phyloP scores from a whole-genome alignment of 1,140 invertebrate species.

The Mylabris phalerata region DNA sequence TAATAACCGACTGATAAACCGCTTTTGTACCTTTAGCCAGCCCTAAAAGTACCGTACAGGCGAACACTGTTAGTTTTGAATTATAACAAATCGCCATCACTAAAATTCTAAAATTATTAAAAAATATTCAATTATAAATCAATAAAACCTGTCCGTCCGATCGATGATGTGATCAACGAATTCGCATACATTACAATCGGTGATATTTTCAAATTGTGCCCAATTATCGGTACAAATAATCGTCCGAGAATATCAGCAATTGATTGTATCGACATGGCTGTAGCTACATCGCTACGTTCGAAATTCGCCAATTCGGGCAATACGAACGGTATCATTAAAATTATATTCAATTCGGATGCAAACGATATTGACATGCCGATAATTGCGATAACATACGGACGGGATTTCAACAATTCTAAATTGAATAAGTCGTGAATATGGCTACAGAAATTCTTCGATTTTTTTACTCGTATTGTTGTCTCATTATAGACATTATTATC shows the following conservation, averaged over 20 bases:
- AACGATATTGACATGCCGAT: conserved; percentile 44
- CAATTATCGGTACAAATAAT: conserved; percentile 38
- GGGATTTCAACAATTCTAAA: conserved; percentile 42
- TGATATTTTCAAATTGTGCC: conserved; percentile 33
- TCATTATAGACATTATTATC: conserved; percentile 23
- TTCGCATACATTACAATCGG: conserved; percentile 38
- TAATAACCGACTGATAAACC: conserved; percentile 42
- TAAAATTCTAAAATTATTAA: background rate
- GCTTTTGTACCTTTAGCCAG: conserved; percentile 38
- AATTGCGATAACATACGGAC: conserved; percentile 41
- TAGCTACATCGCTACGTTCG: conserved; percentile 33
- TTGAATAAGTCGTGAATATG: conserved; percentile 41
- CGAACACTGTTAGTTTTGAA: background rate
- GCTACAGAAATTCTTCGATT: conserved; percentile 12
- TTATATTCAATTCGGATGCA: conserved; percentile 43
- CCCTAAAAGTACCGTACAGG: conserved; percentile 25
- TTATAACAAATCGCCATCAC: conserved; percentile 4
- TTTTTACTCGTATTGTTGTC: conserved; percentile 21
- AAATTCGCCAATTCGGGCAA: conserved; percentile 37
- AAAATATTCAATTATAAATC: background rate
- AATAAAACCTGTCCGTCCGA: conserved; percentile 34
- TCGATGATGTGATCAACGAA: conserved; percentile 37
- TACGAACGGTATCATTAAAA: conserved; percentile 40
- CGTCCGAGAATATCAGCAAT: conserved; percentile 38
- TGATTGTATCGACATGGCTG: conserved; percentile 38